Base-by-base conservation (phyloP, 2,113 vertebrate species). In the Campylomormyrus numenius region DNA sequence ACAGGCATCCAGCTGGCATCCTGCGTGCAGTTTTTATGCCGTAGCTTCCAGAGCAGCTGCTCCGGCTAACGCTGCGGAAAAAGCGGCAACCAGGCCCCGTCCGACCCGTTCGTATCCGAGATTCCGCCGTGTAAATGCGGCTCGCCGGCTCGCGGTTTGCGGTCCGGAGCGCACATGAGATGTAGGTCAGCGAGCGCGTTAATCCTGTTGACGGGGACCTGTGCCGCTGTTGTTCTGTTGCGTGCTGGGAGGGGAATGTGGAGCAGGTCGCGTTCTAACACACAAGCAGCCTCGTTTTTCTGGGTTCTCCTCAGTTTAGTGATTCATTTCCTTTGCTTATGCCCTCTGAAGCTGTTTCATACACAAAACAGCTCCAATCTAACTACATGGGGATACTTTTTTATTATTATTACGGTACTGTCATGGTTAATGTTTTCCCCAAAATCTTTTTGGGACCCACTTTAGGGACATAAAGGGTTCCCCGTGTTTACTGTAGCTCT, bases 1-100 rank as follows among this genome's bases (percentile, higher is more conserved):
- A 94, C 93, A 90, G 92, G 93, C 94, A 93, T 95, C 95, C 95
- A 95, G 94, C 92, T 95, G 94, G 95, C 95, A 94, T 91, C 87
- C 91, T 92, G 91, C 91, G 89, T 92, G 66, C 80, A 56, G 46
- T 87, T 87, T 89, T 46, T n/a, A 85, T n/a, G 50, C 84, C 1
- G 46, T 10, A 48, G 86, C 88, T 91, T 88, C 89, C 80, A 49
- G 35, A 89, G 58, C 31, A 80, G 31, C 62, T 62, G 53, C 80
- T 62, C 13, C 5, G 2, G 56, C 35, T 8, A 27, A 27, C 62
- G 11, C 50, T 11, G 24, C 8, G 2, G 80, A 58, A 52, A 24
- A 35, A 58, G 52, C 35, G 4, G 39, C 2, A 10, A n/a, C 31
- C 17, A 19, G 6, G 9, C 15, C 49, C 50, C 19, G 11, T 85